Evolutionary conservation across 2,888 invertebrate species (phyloP).

Genomic region (Suillia variegata): DNA sequence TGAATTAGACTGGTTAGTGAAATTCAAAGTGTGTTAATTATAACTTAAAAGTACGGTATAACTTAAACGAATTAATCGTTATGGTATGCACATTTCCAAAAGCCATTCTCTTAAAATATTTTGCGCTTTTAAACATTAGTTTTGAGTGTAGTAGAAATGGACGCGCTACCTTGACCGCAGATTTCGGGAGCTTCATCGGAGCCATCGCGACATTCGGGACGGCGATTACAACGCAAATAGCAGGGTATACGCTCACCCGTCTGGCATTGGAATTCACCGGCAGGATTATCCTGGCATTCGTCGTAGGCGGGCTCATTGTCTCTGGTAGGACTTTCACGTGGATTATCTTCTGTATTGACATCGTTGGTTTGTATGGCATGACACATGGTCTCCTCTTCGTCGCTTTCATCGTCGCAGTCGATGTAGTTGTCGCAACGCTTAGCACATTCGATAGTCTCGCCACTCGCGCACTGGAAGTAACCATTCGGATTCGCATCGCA

Average conservation of each 20-base stretch:
- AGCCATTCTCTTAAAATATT: not conserved
- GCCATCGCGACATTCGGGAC: slow-evolving; percentile 65
- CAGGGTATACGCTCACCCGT: slow-evolving; percentile 68
- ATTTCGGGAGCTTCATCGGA: slow-evolving; percentile 66
- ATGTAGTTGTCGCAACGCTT: slow-evolving; percentile 22
- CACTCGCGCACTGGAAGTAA: slow-evolving; percentile 18
- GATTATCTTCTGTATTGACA: too few relatives aligned
- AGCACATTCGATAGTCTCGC: slow-evolving; percentile 16
- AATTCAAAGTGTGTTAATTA: too few relatives aligned
- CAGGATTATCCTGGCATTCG: slow-evolving; percentile 23
- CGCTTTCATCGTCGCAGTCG: slow-evolving; percentile 26
- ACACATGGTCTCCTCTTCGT: slow-evolving; percentile 7
- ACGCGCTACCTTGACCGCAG: slow-evolving; percentile 21
- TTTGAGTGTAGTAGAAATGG: not conserved
- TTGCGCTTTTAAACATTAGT: too few relatives aligned
- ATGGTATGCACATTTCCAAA: slow-evolving; percentile 1
- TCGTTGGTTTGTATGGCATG: not conserved
- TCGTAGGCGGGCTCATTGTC: not conserved
- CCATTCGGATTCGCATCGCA: slow-evolving; percentile 8
- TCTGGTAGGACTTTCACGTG: too few relatives aligned
- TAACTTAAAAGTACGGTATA: too few relatives aligned
- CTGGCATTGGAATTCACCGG: slow-evolving; percentile 68
- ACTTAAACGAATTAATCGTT: too few relatives aligned
- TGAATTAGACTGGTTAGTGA: too few relatives aligned
- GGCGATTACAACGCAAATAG: slow-evolving; percentile 63